A percentile compares a stretch with the other conserved stretches of the same genome.
Evolutionary conservation across 2,797 vertebrate genomes (phyloP).

Genomic region (Aeoliscus strigatus): DNA sequence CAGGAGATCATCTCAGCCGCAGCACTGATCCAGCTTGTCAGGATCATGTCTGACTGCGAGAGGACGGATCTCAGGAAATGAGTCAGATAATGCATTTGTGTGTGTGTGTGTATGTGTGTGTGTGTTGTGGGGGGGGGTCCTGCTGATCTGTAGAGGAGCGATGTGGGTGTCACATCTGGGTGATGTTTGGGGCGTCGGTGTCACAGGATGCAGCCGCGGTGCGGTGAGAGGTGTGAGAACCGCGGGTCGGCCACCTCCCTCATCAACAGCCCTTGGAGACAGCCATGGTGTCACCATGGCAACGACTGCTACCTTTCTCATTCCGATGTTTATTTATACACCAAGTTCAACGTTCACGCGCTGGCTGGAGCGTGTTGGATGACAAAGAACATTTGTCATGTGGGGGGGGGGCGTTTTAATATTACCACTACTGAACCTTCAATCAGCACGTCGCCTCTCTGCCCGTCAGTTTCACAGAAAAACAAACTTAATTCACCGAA

Average conservation of each 20-base stretch:
- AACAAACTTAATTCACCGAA: too few relatives aligned
- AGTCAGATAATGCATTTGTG: slow-evolving; percentile 9
- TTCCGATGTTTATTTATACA: slow-evolving; percentile 56
- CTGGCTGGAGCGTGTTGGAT: slow-evolving; percentile 35
- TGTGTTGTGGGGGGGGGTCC: neutral
- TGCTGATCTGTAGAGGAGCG: slow-evolving; percentile 11
- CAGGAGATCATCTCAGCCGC: slow-evolving; percentile 35
- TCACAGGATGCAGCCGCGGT: slow-evolving; percentile 11
- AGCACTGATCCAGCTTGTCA: slow-evolving; percentile 16
- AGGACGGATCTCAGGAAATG: slow-evolving; percentile 1
- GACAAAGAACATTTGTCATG: too few relatives aligned
- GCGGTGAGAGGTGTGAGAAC: slow-evolving; percentile 47
- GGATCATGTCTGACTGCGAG: slow-evolving; percentile 22
- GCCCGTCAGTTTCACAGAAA: too few relatives aligned
- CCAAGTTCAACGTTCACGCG: slow-evolving; percentile 47
- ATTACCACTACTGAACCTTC: too few relatives aligned
- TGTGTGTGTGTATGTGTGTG: neutral
- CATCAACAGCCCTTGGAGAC: slow-evolving; percentile 47
- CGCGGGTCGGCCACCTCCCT: slow-evolving; percentile 21
- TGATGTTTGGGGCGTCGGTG: slow-evolving; percentile 44
- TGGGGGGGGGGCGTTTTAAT: too few relatives aligned
- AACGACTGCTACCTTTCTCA: slow-evolving; percentile 44
- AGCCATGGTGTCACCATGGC: slow-evolving; percentile 50
- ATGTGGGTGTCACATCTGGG: slow-evolving; percentile 37
- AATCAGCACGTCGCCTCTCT: too few relatives aligned